Evolutionary conservation across 2,888 invertebrate genomes (phyloP), one percentile per base, ranked within the genome.

Genomic region (Halictus ligatus): DNA sequence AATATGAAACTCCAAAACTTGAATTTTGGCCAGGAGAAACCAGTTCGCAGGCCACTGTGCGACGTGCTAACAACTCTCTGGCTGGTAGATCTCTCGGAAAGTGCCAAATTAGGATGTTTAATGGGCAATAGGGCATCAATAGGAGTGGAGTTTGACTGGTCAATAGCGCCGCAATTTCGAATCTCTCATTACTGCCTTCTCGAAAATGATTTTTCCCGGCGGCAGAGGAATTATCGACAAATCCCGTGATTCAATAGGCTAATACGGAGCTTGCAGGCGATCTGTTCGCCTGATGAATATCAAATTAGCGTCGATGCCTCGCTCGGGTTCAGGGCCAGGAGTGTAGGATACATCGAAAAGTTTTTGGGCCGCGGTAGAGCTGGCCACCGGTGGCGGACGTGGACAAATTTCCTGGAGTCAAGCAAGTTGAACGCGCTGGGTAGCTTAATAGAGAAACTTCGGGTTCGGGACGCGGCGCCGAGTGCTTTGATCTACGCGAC

Each of bases 401-500:
- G 85, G 87, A 88, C 83, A 89, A 90, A 84, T 84, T 84, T 87
- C 84, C 67, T 58, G 50, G 72, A 77, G 75, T 48, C 75, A 73
- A 29, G 76, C 71, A 78, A 76, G 84, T 78, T 79, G 82, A 75
- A 79, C 35, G 77, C 54, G 50, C 13, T 18, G 81, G 81, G 80
- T 82, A 72, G 80, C 86, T 85, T 86, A 86, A 85, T 82, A 86
- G 89, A 78, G 86, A 87, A 88, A 89, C 81, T 86, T 88, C 60
- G 72, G 67, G 48, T 43, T n/a, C 54, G 40, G 73, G 73, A 72
- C 67, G 69, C 69, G 75, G 71, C 50, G 75, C 72, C 60, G 80
- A 75, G 69, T 54, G 78, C 81, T 87, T 88, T 88, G 89, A 90
- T 90, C 83, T 89, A 81, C 88, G 88, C 80, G 84, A 76, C 84